These are phyloP conservation scores for Xiphydria camelus DNA, from an alignment of 2,888 invertebrate genomes.

Conservation along the genomic window DNA sequence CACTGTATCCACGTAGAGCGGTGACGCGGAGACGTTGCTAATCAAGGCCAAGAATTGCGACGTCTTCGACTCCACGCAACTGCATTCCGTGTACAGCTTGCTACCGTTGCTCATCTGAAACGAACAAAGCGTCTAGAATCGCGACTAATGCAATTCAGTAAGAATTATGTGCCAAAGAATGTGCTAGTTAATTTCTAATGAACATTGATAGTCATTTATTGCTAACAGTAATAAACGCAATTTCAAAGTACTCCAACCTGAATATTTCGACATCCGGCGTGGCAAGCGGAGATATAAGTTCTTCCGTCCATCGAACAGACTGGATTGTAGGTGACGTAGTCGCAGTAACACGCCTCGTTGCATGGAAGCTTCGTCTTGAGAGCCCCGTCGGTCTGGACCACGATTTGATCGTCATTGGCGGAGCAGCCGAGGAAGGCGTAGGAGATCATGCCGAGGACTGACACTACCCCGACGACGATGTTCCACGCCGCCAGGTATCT, in stretches of 20 bases:
- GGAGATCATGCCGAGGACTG: conserved; percentile 66
- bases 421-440: conserved; percentile 71
- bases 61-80: conserved; percentile 54
- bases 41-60: conserved; percentile 26
- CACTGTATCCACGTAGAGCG: conserved; percentile 18
- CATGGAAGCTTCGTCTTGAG: conserved; percentile 61
- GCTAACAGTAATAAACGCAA: conserved; percentile 27
- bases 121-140: neutral
- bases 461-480: conserved; percentile 66
- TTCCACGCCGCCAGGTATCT: conserved; percentile 72
- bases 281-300: conserved; percentile 78
- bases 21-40: conserved; percentile 22
- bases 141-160: neutral
- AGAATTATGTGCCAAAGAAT: neutral
- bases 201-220: neutral
- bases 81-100: conserved; percentile 59
- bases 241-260: no score
- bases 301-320: conserved; percentile 70
- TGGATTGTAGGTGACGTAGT: conserved; percentile 73
- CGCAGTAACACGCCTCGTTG: conserved; percentile 69
- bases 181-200: neutral
- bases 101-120: conserved; percentile 44
- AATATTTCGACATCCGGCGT: conserved; percentile 71
- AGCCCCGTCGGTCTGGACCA: conserved; percentile 54
- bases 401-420: conserved; percentile 62